A percentile compares a stretch with the other conserved stretches of the same genome.
phyloP scores from a whole-genome alignment of 2,113 vertebrate genomes.

The Anthoscopus minutus region DNA sequence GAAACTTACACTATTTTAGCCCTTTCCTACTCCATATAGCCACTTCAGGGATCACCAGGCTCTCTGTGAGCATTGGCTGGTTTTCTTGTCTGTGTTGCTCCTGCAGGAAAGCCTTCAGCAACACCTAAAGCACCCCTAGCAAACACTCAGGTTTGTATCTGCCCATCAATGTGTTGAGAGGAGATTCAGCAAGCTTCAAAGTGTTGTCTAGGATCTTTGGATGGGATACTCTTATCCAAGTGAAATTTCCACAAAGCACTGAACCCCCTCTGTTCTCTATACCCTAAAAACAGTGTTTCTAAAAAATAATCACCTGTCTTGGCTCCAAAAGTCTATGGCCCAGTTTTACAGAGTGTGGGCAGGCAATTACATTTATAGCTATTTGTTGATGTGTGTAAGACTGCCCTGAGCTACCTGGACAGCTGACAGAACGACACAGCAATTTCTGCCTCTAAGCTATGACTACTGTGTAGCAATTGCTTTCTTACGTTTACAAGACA shows the following conservation, averaged over 20 bases:
- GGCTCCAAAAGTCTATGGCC: not conserved
- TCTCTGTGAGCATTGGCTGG: not conserved
- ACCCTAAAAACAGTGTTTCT: not conserved
- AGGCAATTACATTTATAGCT: not conserved
- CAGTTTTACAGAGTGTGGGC: not conserved
- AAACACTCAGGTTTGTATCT: fast-evolving
- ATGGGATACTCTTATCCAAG: not conserved
- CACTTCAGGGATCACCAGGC: not conserved
- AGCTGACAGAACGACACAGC: not conserved
- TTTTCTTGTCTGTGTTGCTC: not conserved
- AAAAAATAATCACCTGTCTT: not conserved
- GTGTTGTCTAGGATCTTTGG: not conserved
- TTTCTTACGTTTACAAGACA: not conserved
- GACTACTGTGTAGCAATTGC: not conserved
- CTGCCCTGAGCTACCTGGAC: not conserved
- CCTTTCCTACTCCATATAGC: not conserved
- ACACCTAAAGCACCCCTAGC: fast-evolving
- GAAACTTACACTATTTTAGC: not conserved
- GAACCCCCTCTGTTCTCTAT: not conserved
- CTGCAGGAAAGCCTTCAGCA: not conserved
- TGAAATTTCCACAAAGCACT: not conserved
- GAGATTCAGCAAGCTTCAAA: not conserved
- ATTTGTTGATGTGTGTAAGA: not conserved
- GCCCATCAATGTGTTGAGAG: not conserved
- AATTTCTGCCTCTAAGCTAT: not conserved